phyloP scores from a whole-genome alignment of 2,113 vertebrate species.

The Daubentonia madagascariensis region DNA sequence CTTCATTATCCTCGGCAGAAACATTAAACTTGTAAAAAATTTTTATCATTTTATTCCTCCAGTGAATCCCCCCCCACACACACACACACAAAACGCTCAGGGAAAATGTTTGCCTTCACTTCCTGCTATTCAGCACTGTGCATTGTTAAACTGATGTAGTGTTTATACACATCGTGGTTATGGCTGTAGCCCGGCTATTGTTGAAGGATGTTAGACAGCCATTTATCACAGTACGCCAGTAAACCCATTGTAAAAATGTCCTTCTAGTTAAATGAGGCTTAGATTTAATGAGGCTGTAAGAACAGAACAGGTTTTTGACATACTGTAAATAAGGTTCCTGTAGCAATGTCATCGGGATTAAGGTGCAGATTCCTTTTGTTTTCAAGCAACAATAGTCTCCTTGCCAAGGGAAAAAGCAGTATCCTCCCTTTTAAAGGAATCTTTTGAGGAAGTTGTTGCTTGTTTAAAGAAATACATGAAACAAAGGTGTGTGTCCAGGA shows the following conservation, averaged over 20 bases:
- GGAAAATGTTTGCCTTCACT: slow-evolving; percentile 75
- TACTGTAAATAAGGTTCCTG: slow-evolving; percentile 85
- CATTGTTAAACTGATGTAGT: slow-evolving; percentile 82
- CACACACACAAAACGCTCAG: background rate
- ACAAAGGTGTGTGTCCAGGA: background rate
- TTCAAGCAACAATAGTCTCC: slow-evolving; percentile 43
- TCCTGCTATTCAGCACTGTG: slow-evolving; percentile 80
- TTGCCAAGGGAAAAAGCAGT: slow-evolving; percentile 42
- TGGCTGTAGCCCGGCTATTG: slow-evolving; percentile 78
- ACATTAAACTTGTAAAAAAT: slow-evolving; percentile 58
- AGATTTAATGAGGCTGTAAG: slow-evolving; percentile 86
- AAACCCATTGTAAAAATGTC: slow-evolving; percentile 88
- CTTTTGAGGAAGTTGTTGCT: slow-evolving; percentile 54
- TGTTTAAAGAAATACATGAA: background rate
- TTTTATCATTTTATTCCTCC: slow-evolving; percentile 61
- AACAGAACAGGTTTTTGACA: slow-evolving; percentile 75
- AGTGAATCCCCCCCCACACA: background rate
- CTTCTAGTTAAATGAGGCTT: slow-evolving; percentile 85
- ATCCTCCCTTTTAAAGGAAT: background rate
- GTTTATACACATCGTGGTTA: slow-evolving; percentile 82
- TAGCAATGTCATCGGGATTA: slow-evolving; percentile 75
- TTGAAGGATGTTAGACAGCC: slow-evolving; percentile 82
- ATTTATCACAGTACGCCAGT: slow-evolving; percentile 84
- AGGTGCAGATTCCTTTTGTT: slow-evolving; percentile 75
- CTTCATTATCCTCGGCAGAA: slow-evolving; percentile 72